Base-by-base conservation (phyloP, 2,113 vertebrate species). In the Brachyhypopomus occidentalis region DNA sequence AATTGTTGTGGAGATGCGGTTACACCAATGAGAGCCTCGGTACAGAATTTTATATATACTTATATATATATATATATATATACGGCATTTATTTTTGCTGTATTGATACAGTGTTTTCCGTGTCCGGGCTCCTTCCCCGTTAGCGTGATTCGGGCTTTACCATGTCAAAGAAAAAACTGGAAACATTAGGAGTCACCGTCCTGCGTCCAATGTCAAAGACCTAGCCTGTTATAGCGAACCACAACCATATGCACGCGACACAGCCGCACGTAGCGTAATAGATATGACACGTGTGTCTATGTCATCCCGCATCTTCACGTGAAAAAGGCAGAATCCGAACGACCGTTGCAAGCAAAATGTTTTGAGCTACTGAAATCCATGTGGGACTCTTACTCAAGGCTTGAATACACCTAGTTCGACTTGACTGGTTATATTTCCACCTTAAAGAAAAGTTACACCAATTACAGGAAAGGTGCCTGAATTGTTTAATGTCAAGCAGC, bases 131-230 rank as follows among this genome's bases (percentile, higher is more conserved):
- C 23, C 19, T 59, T 12, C 59, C 4, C 9, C 60, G 25, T 12
- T 52, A 11, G 45, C 12, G 45, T 52, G 45, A 1, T 52, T 14
- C 8, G 41, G 45, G 45, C 45, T 52, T 52, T 14, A 14, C 45
- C 45, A 52, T 52, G 12, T 25, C 58, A 19, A 30, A 19, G 16
- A 64, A 64, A 22, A 25, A 22, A 16, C 25, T 67, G 27, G 17
- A 36, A 36, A 66, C 63, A 66, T 4, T 9, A 67, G 64, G 17
- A 67, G 5, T 8, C 64, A 36, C 66, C 20, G 30, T 67, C 27
- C 30, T 67, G 64, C 64, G 36, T 36, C 36, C 34, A 70, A 70
- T 70, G 66, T 70, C 66, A 70, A 20, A 38, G 36, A 9, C n/a
- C n/a, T 41, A 70, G 6, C 66, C 14, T 8, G 12, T 52, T 52